phyloP scores from a whole-genome alignment of 2,113 vertebrate species.

The Anguilla rostrata region DNA sequence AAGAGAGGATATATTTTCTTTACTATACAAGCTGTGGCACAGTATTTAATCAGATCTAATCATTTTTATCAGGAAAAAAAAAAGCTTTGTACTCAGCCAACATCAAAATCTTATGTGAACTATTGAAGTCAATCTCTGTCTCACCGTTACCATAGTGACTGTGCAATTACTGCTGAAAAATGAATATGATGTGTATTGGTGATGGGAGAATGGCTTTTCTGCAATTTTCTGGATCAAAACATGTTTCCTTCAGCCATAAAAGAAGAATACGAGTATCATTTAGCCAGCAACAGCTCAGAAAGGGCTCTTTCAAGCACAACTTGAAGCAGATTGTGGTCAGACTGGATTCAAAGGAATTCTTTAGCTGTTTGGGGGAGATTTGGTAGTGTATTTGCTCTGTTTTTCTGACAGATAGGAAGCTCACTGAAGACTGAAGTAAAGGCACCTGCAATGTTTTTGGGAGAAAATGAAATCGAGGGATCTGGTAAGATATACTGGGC shows the following conservation, averaged over 20 bases:
- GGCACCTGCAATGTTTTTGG: neutral
- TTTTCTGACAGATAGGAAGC: neutral
- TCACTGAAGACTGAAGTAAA: neutral
- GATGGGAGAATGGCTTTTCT: neutral
- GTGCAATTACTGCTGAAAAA: slow-evolving; percentile 22
- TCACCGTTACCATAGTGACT: slow-evolving; percentile 39
- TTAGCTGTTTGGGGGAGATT: neutral
- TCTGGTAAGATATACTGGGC: neutral
- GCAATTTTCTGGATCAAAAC: neutral
- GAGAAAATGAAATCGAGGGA: neutral
- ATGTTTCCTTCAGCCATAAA: neutral
- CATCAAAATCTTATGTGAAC: slow-evolving; percentile 19
- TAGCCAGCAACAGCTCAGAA: neutral
- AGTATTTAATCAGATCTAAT: neutral
- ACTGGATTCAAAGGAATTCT: neutral
- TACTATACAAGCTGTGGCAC: neutral
- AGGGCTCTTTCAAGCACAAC: neutral
- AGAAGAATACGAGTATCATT: neutral
- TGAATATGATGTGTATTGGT: slow-evolving; percentile 26
- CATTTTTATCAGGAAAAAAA: neutral
- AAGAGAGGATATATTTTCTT: neutral
- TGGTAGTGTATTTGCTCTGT: neutral
- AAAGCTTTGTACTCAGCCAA: slow-evolving; percentile 1
- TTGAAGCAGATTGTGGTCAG: neutral
- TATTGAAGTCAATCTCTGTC: slow-evolving; percentile 18